Conservation (phyloP, 2,888 invertebrate species). For the Eugnorisma glareosa region DNA sequence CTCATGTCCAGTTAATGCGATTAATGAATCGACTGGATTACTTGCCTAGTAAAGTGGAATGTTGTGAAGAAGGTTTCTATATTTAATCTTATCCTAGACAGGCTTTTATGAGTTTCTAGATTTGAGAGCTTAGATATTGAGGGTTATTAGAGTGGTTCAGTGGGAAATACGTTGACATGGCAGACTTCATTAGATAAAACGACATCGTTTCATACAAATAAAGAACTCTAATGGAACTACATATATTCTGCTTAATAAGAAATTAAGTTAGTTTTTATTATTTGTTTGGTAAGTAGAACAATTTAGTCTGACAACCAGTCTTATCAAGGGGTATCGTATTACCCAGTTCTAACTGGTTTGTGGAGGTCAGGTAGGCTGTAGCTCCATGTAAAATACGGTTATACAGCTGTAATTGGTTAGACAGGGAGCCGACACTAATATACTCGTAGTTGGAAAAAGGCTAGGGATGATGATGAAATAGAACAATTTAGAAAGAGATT, state of each 20-base stretch:
- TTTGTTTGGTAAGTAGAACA: neutral
- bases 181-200: constrained; percentile 17
- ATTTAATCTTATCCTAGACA: neutral
- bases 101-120: constrained; percentile 21
- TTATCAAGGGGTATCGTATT: neutral
- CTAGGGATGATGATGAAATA: too few species aligned
- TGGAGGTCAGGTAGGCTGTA: too few species aligned
- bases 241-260: constrained; percentile 1
- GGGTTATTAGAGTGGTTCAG: neutral
- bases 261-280: neutral
- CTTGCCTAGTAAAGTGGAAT: neutral
- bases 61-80: constrained; percentile 16
- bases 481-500: too few species aligned
- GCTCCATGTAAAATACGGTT: too few species aligned
- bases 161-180: neutral
- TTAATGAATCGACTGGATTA: constrained; percentile 48
- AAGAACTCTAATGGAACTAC: neutral
- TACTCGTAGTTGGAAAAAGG: too few species aligned
- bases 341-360: too few species aligned
- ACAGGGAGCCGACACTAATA: too few species aligned
- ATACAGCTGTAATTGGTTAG: too few species aligned
- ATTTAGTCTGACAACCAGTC: neutral
- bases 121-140: constrained; percentile 25
- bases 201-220: neutral
- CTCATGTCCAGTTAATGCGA: constrained; percentile 48